Conservation (phyloP, 2,113 vertebrate genomes). For the Epinephelus lanceolatus region DNA sequence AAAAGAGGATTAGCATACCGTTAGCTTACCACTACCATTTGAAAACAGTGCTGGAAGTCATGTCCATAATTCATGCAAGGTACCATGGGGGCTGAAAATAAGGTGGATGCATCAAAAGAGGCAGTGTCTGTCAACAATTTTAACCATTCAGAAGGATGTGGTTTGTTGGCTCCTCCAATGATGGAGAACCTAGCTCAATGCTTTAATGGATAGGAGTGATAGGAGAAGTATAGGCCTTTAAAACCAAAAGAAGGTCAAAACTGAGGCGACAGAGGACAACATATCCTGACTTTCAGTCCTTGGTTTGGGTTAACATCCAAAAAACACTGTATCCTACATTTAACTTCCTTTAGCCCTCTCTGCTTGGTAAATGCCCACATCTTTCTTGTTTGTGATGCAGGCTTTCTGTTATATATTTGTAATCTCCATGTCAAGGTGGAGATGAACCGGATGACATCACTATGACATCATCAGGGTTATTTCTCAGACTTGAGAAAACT, state of each 20-base stretch:
- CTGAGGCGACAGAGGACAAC: neutral
- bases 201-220: no score
- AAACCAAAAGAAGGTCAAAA: neutral
- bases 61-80: no score
- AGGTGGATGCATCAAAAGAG: no score
- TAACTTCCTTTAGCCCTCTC: neutral
- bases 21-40: no score
- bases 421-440: constrained; percentile 1
- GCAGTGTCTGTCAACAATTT: no score
- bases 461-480: neutral
- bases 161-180: no score
- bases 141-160: no score
- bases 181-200: no score
- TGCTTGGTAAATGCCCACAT: neutral
- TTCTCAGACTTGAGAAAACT: neutral
- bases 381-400: neutral
- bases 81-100: no score
- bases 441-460: constrained; percentile 5
- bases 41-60: no score
- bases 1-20: no score
- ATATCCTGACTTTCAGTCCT: neutral
- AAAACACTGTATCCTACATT: constrained; percentile 17
- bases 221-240: no score
- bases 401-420: neutral
- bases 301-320: neutral